Evolutionary conservation across 2,797 vertebrate species (phyloP).

Genomic region (Enteromius argenteus): DNA sequence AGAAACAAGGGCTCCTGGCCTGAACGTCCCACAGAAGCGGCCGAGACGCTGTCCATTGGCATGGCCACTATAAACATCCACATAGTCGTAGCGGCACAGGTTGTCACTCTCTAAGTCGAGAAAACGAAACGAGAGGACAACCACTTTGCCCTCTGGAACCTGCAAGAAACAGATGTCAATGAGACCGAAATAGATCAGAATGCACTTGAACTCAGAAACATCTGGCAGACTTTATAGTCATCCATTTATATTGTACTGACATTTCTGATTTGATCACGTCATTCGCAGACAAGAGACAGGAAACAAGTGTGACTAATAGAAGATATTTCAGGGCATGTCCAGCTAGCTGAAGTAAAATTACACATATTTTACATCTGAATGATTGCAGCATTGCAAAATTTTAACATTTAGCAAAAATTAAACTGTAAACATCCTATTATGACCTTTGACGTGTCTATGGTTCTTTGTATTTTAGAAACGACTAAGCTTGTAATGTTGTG

Average conservation of each 20-base stretch:
- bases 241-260: background rate
- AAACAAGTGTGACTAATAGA: background rate
- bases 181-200: background rate
- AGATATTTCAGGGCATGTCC: background rate
- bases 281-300: background rate
- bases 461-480: background rate
- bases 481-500: background rate
- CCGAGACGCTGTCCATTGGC: constrained; percentile 88
- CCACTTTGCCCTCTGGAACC: constrained; percentile 95
- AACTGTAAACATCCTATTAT: background rate
- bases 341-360: background rate
- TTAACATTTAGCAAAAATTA: background rate
- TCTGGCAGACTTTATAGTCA: background rate
- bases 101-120: constrained; percentile 94
- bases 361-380: background rate
- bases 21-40: constrained; percentile 94
- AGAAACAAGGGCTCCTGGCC: constrained; percentile 92
- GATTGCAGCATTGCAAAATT: background rate
- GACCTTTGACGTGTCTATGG: background rate
- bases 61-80: constrained; percentile 93
- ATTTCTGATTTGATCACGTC: background rate
- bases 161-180: constrained; percentile 62
- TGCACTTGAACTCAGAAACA: background rate
- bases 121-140: constrained; percentile 90
- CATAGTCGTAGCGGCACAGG: constrained; percentile 94